Percentiles rank a stretch among this genome's conserved stretches.
Conservation (phyloP, 2,797 vertebrate species). For the Leptodactylus fallax region DNA sequence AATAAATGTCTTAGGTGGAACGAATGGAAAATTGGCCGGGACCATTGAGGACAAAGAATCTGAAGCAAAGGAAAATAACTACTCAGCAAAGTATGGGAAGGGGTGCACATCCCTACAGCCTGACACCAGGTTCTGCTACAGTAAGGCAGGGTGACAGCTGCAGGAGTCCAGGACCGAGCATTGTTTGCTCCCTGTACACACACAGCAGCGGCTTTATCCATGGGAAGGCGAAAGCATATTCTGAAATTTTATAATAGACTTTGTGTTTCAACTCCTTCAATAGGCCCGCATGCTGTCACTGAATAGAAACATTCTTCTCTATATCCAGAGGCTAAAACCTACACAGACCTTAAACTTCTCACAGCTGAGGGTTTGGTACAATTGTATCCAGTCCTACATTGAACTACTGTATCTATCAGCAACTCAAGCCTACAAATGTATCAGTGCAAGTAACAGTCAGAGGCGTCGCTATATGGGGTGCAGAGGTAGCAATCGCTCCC, state of each 20-base stretch:
- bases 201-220: background rate
- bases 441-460: too few species aligned
- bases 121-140: too few species aligned
- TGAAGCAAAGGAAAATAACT: constrained; percentile 40
- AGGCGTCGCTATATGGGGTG: too few species aligned
- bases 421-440: too few species aligned
- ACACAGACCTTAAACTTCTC: too few species aligned
- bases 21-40: constrained; percentile 55
- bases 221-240: background rate
- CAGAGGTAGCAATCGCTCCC: too few species aligned
- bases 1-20: constrained; percentile 58
- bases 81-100: constrained; percentile 44
- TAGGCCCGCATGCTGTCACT: background rate
- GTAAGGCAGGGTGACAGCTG: background rate
- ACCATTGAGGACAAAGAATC: constrained; percentile 50
- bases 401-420: too few species aligned
- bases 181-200: background rate
- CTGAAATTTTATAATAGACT: background rate
- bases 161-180: background rate
- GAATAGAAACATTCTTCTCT: background rate
- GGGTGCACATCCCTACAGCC: background rate
- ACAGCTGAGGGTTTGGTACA: too few species aligned
- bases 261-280: background rate
- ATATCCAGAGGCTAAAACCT: too few species aligned
- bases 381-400: too few species aligned